Conservation (phyloP, 2,797 vertebrate species). For the Crax fasciolata region DNA sequence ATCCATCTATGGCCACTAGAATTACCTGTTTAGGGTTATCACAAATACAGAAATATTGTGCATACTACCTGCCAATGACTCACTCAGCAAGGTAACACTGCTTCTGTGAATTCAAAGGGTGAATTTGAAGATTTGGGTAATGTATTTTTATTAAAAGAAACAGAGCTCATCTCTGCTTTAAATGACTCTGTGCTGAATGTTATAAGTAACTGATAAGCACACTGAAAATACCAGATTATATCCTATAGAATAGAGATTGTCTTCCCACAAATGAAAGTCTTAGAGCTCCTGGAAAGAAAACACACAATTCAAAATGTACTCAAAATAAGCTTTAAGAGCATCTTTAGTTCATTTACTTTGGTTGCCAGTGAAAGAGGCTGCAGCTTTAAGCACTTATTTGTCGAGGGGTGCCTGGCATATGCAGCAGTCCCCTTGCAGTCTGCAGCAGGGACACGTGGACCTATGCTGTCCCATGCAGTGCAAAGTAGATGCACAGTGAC, state of each 20-base stretch:
- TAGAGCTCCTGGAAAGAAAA: not conserved
- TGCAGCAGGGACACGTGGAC: not conserved
- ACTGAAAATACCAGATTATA: not conserved
- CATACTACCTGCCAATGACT: not conserved
- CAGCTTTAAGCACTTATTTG: not conserved
- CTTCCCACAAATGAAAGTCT: not conserved
- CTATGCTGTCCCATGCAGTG: not conserved
- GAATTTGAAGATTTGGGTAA: not conserved
- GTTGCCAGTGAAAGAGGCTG: not conserved
- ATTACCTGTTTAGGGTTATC: not conserved
- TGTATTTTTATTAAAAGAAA: not conserved
- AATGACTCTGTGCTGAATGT: not conserved
- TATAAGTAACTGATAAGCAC: not conserved
- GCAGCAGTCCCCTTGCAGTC: not conserved
- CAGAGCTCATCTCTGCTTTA: not conserved
- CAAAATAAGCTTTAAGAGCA: not conserved
- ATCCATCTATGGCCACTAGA: not conserved
- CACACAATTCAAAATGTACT: not conserved
- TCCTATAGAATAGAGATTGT: not conserved
- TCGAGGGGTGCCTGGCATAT: not conserved
- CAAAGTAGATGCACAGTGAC: rapidly evolving
- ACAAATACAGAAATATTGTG: not conserved
- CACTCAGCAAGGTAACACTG: not conserved
- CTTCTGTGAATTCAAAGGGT: not conserved
- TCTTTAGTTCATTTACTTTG: not conserved